Conservation (phyloP, 2,113 vertebrate species). For the Saimiri boliviensis region DNA sequence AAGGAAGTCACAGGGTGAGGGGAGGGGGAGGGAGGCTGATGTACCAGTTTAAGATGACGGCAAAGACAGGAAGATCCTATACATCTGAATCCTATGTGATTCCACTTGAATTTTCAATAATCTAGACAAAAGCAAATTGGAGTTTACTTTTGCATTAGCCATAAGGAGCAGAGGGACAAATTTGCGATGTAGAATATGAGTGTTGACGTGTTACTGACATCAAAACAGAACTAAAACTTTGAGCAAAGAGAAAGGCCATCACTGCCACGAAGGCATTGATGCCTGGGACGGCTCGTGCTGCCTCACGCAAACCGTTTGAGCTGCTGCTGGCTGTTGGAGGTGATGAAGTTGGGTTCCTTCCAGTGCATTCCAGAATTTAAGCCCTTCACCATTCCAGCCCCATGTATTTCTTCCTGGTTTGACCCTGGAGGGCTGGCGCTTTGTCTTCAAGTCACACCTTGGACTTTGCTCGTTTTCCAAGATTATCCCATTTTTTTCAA, state of each 20-base stretch:
- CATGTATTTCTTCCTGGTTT: rapidly evolving
- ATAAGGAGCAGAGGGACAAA: not conserved
- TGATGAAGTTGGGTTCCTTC: rapidly evolving
- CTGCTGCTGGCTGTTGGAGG: too few species aligned
- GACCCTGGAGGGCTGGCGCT: not conserved
- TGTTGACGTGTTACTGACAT: not conserved
- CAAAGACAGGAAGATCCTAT: not conserved
- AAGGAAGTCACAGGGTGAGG: not conserved
- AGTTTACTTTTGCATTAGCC: not conserved
- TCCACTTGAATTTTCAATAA: not conserved
- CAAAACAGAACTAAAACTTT: not conserved
- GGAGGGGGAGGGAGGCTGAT: too few species aligned
- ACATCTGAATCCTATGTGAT: not conserved
- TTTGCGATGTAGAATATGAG: not conserved
- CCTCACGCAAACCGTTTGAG: too few species aligned
- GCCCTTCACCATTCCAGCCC: not conserved
- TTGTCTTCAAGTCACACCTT: not conserved
- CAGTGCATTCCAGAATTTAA: rapidly evolving
- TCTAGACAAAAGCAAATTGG: not conserved
- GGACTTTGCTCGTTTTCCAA: not conserved
- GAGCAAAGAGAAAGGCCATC: not conserved
- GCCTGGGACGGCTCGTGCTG: rapidly evolving
- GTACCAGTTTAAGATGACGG: not conserved
- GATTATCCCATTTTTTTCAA: not conserved
- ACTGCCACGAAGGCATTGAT: rapidly evolving